Base-by-base conservation (phyloP, 2,888 invertebrate species). In the Spodoptera picta region DNA sequence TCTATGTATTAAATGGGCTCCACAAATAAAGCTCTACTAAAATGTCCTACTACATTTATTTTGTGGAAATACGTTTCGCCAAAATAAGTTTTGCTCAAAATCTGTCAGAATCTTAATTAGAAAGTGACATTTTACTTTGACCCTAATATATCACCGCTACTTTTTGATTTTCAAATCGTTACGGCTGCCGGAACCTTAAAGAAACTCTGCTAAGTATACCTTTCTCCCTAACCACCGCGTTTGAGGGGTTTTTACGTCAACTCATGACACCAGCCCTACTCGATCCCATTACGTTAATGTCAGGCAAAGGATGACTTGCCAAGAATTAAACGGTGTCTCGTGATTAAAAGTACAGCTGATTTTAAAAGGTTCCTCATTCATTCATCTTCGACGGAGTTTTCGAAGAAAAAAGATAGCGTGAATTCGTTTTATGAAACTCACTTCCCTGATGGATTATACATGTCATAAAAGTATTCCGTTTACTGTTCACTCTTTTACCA, bases 241-340 rank as follows among this genome's bases (percentile, higher is more conserved):
- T 57, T 27, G 42, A 63, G 65, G 54, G 14, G 46, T 65, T 60
- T 79, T 72, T 72, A 27, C 58, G 44, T 51, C 63, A 52, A 68
- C 71, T 78, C 80, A 72, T 73, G 75, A 51, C 65, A 79, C 65
- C 53, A 57, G 60, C 63, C 51, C 65, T 60, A 68, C 63, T 72
- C 64, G 71, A 83, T 77, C 78, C 80, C 79, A 86, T 88, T 85
- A 84, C 74, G 72, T 75, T 82, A 84, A 88, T 84, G 84, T 82
- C 80, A 80, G 72, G 77, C 78, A 65, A 79, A 80, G 72, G 61
- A 69, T 85, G 83, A 88, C 83, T 85, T 78, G 61, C 81, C 79
- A 80, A 76, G 82, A 81, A 76, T 73, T 77, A 79, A 76, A 75
- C 50, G 68, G 59, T 70, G 63, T 66, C 48, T 68, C 52, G 60